Evolutionary conservation across 2,797 vertebrate species (phyloP), one percentile per base, ranked within the genome.

Genomic region (Scomberomorus guttatus): DNA sequence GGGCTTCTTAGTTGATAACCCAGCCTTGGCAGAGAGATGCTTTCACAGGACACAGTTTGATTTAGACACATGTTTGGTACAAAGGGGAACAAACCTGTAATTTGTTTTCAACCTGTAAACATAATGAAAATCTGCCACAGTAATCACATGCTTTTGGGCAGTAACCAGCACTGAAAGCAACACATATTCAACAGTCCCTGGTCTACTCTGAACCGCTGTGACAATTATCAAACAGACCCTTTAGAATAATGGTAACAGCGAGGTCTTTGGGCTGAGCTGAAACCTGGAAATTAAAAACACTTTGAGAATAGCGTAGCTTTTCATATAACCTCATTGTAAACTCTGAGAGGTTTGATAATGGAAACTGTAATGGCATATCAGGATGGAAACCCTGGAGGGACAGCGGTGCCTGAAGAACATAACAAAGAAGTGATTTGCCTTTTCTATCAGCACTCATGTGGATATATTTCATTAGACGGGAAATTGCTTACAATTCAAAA

Each of bases 391-490:
- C 85, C 89, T 55, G 75, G 71, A 81, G 89, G 88, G 76, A 76
- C 32, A 0, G 46, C 12, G 4, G 50, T 1, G 76, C 71, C 80
- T 50, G 75, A 75, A 78, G 58, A 86, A 87, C 58, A 78, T 17
- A 76, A 85, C 65, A 82, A 83, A 83, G 57, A 87, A 82, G 68
- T 70, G 57, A 87, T 90, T 87, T 81, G 52, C 63, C 24, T 77
- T 83, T 66, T 79, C 64, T 66, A 77, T 81, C 75, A 75, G 80
- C 77, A 14, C 66, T 88, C 76, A 25, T 72, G 81, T 87, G 85
- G 83, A 82, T 85, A 64, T 55, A 78, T 92, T 90, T 90, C 70
- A 91, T 92, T 90, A 90, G 58, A 39, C 17, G n/a, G 59, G 55
- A 81, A 88, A 91, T 89, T 81, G 79, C 85, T 87, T 75, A 71